Evolutionary conservation across 2,113 vertebrate species (phyloP), one percentile per base, ranked within the genome.

Genomic region (Sisor rabdophorus): DNA sequence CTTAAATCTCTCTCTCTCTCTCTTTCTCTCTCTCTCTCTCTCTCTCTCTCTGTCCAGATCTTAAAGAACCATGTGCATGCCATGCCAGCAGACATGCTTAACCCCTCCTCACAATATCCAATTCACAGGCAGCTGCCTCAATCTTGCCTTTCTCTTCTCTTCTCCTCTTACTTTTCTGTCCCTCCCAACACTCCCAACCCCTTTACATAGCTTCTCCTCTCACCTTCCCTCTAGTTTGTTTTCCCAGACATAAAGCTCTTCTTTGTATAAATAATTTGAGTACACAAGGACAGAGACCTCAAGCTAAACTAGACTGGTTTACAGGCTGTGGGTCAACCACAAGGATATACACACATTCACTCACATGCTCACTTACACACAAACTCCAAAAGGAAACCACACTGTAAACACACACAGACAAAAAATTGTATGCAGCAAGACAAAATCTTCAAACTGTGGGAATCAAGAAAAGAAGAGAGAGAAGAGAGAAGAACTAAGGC

Each of bases 211-310:
- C 84, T 68, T 79, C 69, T 85, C 77, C 77, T 81, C 84, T 85
- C 81, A 85, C 80, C 63, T 76, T 71, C 65, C 24, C 19, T 53
- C 61, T 20, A 22, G 15, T 48, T 59, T 60, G 30, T 70, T 67
- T 36, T 59, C 11, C 20, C 20, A 19, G 26, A 60, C 70, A 80
- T 75, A 82, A 83, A 82, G 77, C 82, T 79, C 82, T 85, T 84
- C 86, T 26, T 13, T 30, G 40, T 55, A 47, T 10, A 76, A 85
- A 79, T 65, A 72, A 64, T 79, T 85, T 84, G 86, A 89, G 81
- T 81, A 78, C 71, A 75, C 19, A 24, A 71, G 55, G 77, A 81
- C 63, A 55, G 69, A 76, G 68, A 68, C 73, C 47, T 79, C 30
- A 30, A 76, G 19, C 22, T 47, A 19, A 65, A 24, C n/a, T n/a